phyloP scores from a whole-genome alignment of 1,140 invertebrate genomes.

The Ctenoplectra terminalis region DNA sequence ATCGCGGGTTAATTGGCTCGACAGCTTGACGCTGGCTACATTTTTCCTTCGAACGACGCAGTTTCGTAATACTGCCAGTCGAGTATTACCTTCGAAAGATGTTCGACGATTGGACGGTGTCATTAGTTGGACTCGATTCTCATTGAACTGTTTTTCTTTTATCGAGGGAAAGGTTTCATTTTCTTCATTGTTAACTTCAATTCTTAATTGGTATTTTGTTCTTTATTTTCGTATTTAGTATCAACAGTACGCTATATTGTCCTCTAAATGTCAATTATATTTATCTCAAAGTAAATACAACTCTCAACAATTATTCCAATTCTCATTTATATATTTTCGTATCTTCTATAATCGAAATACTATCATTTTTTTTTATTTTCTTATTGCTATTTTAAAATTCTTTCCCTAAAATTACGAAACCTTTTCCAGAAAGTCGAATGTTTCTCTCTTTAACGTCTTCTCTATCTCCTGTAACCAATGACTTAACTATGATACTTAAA shows the following conservation, averaged over 20 bases:
- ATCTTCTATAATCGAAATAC: too few relatives aligned
- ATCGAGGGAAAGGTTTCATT: background rate
- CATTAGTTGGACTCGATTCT: background rate
- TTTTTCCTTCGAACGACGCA: constrained; percentile 19
- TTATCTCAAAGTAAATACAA: background rate
- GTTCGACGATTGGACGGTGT: background rate
- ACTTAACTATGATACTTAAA: too few relatives aligned
- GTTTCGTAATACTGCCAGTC: background rate
- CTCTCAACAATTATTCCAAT: background rate
- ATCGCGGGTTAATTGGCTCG: constrained; percentile 45
- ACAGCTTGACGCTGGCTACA: constrained; percentile 19
- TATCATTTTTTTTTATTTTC: too few relatives aligned
- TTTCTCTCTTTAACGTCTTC: too few relatives aligned
- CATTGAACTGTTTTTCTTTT: background rate
- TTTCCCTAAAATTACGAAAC: too few relatives aligned
- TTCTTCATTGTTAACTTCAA: background rate
- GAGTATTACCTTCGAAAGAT: constrained; percentile 5
- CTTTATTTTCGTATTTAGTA: background rate
- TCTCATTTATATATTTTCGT: too few relatives aligned
- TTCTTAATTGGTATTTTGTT: constrained; percentile 7
- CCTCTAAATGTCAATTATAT: background rate
- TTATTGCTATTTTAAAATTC: too few relatives aligned
- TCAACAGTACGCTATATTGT: background rate
- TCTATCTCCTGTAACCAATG: too few relatives aligned
- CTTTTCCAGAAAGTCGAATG: too few relatives aligned